Base-by-base conservation (phyloP, 1,140 invertebrate genomes). In the Bombus ignitus region DNA sequence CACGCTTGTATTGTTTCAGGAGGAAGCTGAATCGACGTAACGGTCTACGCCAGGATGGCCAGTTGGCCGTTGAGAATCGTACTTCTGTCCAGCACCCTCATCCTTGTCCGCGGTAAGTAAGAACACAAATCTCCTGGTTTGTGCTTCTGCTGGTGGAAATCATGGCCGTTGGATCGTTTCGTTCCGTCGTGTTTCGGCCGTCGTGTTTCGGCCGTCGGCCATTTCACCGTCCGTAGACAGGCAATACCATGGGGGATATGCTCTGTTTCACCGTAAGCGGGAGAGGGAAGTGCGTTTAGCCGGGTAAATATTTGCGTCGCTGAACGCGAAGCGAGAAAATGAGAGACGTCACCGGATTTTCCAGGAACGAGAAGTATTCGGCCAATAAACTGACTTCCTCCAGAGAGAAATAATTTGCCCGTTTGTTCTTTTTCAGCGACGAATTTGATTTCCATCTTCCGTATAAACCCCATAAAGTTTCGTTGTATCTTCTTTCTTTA, bases 1-100 rank as follows among this genome's bases (percentile, higher is more conserved):
- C 89, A 90, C 88, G 92, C 91, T 93, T 92, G 89, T 92, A 92
- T 93, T 92, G 92, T 85, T 91, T 91, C 86, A 91, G 94, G 95
- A 95, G 94, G 92, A 95, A 93, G 94, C 94, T 93, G 94, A 94
- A 95, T 95, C 95, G 94, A 95, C 95, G 95, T 95, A 95, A 95
- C 94, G 94, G 92, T 94, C 93, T 93, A 94, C 91, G 92, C 88
- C 94, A 95, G 93, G 93, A 95, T 94, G 95, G 94, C 94, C 93
- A 92, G 93, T 92, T 94, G 94, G 92, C 93, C 92, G 91, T 91
- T 95, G 88, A 94, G 91, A 91, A 92, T 94, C 91, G 91, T 92
- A 88, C 90, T 95, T 89, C 94, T 95, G 89, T 93, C 93, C 94
- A 92, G 93, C 92, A 89, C 92, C 92, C 93, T 95, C 92, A 92